Evolutionary conservation across 2,797 vertebrate genomes (phyloP).

Genomic region (Danio kyathit): DNA sequence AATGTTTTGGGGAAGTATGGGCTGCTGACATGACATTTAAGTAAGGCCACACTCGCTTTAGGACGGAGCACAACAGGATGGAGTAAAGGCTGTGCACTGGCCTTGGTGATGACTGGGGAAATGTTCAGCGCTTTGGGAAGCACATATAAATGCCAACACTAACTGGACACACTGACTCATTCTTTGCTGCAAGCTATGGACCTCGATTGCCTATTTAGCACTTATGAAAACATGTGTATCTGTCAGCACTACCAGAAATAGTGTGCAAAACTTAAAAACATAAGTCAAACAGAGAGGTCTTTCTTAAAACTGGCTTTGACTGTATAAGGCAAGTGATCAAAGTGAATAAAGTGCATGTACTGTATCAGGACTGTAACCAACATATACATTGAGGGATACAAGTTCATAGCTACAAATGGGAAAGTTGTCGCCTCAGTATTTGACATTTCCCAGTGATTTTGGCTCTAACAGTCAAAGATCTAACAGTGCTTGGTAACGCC

Average conservation of each 20-base stretch:
- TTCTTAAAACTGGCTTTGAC: conserved; percentile 30
- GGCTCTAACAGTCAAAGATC: too few species aligned
- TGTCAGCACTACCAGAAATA: conserved; percentile 52
- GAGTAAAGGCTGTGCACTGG: conserved; percentile 65
- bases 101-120: conserved; percentile 71
- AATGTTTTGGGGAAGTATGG: conserved; percentile 79
- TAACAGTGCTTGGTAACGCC: too few species aligned
- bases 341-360: neutral
- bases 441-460: too few species aligned
- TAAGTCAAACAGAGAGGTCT: conserved; percentile 38
- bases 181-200: conserved; percentile 48
- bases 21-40: conserved; percentile 79
- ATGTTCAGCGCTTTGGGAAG: conserved; percentile 64
- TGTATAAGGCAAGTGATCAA: conserved; percentile 14
- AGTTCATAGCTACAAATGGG: too few species aligned
- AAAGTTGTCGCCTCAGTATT: too few species aligned
- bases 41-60: conserved; percentile 65
- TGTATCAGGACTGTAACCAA: neutral
- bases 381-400: neutral
- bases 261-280: conserved; percentile 48
- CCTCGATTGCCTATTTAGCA: conserved; percentile 53
- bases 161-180: conserved; percentile 61
- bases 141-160: conserved; percentile 54
- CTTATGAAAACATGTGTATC: conserved; percentile 52
- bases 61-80: conserved; percentile 76